Conservation (phyloP, 2,113 vertebrate genomes). For the Proteles cristata region DNA sequence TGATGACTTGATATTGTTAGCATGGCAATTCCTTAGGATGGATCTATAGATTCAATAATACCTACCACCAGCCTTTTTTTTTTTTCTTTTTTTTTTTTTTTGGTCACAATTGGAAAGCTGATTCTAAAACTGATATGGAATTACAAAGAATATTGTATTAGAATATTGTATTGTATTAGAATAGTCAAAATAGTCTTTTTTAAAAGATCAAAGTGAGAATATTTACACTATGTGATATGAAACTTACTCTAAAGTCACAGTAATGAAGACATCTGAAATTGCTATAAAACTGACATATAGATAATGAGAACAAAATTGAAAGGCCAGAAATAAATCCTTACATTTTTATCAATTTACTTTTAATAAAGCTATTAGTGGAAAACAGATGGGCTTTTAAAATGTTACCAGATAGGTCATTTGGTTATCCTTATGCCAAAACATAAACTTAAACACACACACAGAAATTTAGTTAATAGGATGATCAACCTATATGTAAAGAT, state of each 20-base stretch:
- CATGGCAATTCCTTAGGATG: background rate
- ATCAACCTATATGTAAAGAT: background rate
- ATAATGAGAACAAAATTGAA: background rate
- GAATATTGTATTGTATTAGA: background rate
- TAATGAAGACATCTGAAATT: background rate
- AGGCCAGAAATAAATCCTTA: background rate
- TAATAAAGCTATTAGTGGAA: background rate
- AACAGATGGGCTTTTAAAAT: background rate
- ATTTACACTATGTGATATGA: background rate
- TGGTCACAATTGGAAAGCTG: background rate
- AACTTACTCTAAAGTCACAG: background rate
- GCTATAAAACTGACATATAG: background rate
- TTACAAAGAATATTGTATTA: background rate
- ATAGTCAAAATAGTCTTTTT: background rate
- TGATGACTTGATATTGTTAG: background rate
- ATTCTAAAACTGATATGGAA: background rate
- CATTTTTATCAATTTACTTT: constrained; percentile 17
- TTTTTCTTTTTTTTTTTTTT: background rate
- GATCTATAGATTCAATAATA: background rate
- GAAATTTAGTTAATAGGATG: background rate
- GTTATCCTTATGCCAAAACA: background rate
- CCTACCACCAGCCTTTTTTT: background rate
- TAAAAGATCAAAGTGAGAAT: background rate
- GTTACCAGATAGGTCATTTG: background rate
- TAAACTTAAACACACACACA: background rate